These are phyloP conservation scores for Syngnathus typhle DNA, from an alignment of 2,113 vertebrate genomes.

Conservation along the genomic window DNA sequence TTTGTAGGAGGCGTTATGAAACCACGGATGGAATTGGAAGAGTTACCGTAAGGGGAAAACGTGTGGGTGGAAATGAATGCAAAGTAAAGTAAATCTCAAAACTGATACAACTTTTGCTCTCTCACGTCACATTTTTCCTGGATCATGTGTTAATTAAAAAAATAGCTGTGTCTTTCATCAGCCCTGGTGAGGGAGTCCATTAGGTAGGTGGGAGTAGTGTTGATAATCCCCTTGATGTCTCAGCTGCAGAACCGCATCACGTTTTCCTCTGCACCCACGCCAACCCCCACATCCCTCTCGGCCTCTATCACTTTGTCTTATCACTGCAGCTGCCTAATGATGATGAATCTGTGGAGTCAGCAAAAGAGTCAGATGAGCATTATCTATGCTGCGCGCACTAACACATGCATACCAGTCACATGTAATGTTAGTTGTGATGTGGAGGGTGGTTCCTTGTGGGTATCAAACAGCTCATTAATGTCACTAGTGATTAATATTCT, in stretches of 20 bases:
- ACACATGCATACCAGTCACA: not conserved
- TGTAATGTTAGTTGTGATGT: not conserved
- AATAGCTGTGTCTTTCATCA: slow-evolving; percentile 26
- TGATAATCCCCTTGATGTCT: slow-evolving; percentile 53
- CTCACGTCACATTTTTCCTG: not conserved
- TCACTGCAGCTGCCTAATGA: slow-evolving; percentile 60
- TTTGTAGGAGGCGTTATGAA: not conserved
- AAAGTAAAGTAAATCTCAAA: not conserved
- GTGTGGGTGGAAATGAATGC: not conserved
- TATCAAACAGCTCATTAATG: not conserved
- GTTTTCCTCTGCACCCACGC: slow-evolving; percentile 24
- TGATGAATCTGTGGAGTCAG: slow-evolving; percentile 66
- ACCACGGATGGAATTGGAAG: slow-evolving; percentile 20
- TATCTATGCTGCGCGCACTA: slow-evolving; percentile 33
- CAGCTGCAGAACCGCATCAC: slow-evolving; percentile 32
- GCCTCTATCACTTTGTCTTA: slow-evolving; percentile 56
- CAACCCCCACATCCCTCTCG: slow-evolving; percentile 19
- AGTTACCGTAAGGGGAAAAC: not conserved
- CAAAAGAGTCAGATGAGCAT: slow-evolving; percentile 55
- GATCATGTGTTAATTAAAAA: slow-evolving; percentile 10
- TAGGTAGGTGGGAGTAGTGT: slow-evolving; percentile 38
- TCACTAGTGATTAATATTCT: not conserved
- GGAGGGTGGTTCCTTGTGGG: not conserved
- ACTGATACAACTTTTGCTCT: not conserved
- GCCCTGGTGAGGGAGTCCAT: slow-evolving; percentile 39